Base-by-base conservation (phyloP, 2,888 invertebrate genomes). In the Tetragonula carbonaria region DNA sequence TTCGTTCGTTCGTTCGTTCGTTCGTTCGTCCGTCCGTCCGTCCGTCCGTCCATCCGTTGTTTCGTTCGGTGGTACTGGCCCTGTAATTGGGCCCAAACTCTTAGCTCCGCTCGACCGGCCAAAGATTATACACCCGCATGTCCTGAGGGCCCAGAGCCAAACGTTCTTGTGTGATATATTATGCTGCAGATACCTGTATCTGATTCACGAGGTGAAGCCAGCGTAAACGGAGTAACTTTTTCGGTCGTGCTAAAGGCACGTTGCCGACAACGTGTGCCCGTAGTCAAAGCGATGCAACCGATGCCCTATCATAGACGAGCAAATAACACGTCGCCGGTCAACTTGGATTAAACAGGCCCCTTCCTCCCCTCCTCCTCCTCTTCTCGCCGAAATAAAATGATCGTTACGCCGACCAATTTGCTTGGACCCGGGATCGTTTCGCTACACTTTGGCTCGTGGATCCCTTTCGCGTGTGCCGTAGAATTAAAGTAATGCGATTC, bases 91-190 rank as follows among this genome's bases (percentile, higher is more conserved):
- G 93, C 92, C 94, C 93, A 93, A 94, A 94, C 93, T 93, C 91
- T 93, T 92, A 92, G 93, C 91, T 92, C 91, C 92, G 91, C 92
- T 93, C 92, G 92, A 90, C 92, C 93, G 92, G 92, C 91, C 92
- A 93, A 93, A 94, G 94, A 94, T 94, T 94, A 94, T 94, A 94
- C 94, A 94, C 94, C 94, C 94, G 94, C 93, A 93, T 94, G 94
- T 94, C 94, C 94, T 88, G 93, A 93, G 94, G 94, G 92, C 88
- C 90, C 91, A 88, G 90, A 90, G 89, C 92, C 93, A 89, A 92
- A 91, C 91, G 91, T 90, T 93, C 92, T 91, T 92, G 91, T 93
- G 93, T 94, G 93, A 94, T 94, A 94, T 94, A 94, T 94, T 93
- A 92, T 93, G 92, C 90, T 92, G 91, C 91, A 91, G 93, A 93